phyloP scores from a whole-genome alignment of 2,888 invertebrate species.

The Cheilosia vulpina region DNA sequence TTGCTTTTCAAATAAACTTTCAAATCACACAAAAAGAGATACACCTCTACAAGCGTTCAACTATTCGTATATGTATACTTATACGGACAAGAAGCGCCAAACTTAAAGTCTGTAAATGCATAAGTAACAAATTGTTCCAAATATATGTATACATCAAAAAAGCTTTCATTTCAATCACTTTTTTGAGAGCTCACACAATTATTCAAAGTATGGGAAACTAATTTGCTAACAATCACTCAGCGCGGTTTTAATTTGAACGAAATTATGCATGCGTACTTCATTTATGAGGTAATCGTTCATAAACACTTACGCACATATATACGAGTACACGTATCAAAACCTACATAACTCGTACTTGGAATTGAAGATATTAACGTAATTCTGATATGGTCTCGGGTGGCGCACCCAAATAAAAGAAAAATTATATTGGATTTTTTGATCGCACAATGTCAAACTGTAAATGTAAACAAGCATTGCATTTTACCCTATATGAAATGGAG shows the following conservation, averaged over 20 bases:
- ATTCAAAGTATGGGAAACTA: constrained; percentile 31
- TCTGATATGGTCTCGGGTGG: constrained; percentile 19
- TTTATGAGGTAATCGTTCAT: constrained; percentile 46
- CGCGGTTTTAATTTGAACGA: constrained; percentile 19
- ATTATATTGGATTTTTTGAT: background rate
- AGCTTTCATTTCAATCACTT: background rate
- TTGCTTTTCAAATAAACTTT: background rate
- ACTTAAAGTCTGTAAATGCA: background rate
- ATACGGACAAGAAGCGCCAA: background rate
- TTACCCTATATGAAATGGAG: too few relatives aligned
- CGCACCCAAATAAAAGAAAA: constrained; percentile 30
- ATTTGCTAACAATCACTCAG: constrained; percentile 26
- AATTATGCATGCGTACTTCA: constrained; percentile 41
- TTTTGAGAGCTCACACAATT: constrained; percentile 5
- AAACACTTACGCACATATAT: constrained; percentile 17
- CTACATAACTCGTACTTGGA: constrained; percentile 33
- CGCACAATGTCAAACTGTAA: background rate
- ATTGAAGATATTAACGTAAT: constrained; percentile 30
- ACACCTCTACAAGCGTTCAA: background rate
- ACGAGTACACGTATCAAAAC: background rate
- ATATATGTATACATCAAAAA: background rate
- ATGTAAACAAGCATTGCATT: background rate
- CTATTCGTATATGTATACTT: background rate
- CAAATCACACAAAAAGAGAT: background rate
- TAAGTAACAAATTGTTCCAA: background rate